phyloP scores from a whole-genome alignment of 2,797 vertebrate species.

The Antrozous pallidus region DNA sequence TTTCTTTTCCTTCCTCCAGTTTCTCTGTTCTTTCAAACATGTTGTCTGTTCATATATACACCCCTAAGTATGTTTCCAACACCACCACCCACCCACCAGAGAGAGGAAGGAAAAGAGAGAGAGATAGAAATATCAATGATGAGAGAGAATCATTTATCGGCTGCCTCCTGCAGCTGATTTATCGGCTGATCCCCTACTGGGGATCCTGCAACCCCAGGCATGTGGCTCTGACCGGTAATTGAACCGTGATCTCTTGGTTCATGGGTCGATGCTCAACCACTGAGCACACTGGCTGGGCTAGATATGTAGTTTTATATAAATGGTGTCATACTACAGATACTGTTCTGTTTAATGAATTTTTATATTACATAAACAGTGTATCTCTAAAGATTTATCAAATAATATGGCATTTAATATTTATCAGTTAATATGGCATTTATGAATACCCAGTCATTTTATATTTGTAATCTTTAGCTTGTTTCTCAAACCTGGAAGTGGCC shows the following conservation, averaged over 20 bases:
- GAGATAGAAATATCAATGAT: too few species aligned
- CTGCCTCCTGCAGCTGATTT: too few species aligned
- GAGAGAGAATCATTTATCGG: too few species aligned
- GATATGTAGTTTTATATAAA: background rate
- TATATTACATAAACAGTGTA: background rate
- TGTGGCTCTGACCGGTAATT: too few species aligned
- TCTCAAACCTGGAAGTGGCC: background rate
- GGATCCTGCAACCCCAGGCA: too few species aligned
- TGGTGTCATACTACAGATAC: background rate
- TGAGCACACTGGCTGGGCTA: too few species aligned
- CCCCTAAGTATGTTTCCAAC: background rate
- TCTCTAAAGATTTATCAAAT: background rate
- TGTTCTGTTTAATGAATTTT: slow-evolving; percentile 25
- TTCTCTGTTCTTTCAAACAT: background rate
- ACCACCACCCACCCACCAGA: too few species aligned
- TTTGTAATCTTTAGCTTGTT: background rate
- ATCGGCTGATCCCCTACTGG: too few species aligned
- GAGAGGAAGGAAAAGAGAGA: too few species aligned
- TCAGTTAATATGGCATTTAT: background rate
- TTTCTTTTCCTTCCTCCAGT: background rate
- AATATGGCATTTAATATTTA: background rate
- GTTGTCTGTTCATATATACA: background rate
- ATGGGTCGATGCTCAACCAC: too few species aligned
- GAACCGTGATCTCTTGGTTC: too few species aligned
- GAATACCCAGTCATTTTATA: background rate